Evolutionary conservation across 2,113 vertebrate species (phyloP), one percentile per base, ranked within the genome.

Genomic region (Bombycilla garrulus): DNA sequence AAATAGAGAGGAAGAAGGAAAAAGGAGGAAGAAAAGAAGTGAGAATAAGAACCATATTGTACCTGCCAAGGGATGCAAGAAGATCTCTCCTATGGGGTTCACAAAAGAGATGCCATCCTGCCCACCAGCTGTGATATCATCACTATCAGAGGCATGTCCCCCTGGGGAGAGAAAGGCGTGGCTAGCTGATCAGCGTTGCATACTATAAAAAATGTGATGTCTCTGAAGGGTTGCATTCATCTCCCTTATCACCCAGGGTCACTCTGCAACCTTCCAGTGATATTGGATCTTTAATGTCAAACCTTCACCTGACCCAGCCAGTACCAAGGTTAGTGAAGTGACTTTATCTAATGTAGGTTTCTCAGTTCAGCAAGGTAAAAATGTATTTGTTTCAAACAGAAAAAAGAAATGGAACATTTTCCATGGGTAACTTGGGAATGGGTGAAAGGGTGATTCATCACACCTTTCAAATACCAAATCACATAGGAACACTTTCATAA

Each of bases 51-150:
- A 60, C 20, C 48, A 82, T 22, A 87, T 45, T 69, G 93, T 95
- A 99, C 99, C 99, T 98, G 99, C 98, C 74, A 99, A 96, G 61
- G 99, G 99, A 86, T 98, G 98, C 60, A 99, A 96, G 96, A 98
- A 99, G 90, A 99, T 98, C 90, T 99, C 99, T 82, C 98, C 98
- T 92, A 97, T 97, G 12, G 98, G 98, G 77, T 99, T 98, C 82
- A 99, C 97, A 92, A 99, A 99, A 11, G 99, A 99, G 86, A 99
- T 97, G 15, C 98, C 99, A 93, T 98, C 98, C 88, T 98, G 98
- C 40, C 98, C 99, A 77, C 98, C 98, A 53, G 98, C 98, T 86
- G 98, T 98, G 94, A 99, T 97, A 81, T 98, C 98, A 95, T 99
- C 98, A 18, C 36, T 96, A 61, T 95, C 96, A 22, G 98, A 98